These are phyloP conservation scores for Porites divaricata DNA, from an alignment of 92 coral and sea anemone species.

Conservation along the genomic window DNA sequence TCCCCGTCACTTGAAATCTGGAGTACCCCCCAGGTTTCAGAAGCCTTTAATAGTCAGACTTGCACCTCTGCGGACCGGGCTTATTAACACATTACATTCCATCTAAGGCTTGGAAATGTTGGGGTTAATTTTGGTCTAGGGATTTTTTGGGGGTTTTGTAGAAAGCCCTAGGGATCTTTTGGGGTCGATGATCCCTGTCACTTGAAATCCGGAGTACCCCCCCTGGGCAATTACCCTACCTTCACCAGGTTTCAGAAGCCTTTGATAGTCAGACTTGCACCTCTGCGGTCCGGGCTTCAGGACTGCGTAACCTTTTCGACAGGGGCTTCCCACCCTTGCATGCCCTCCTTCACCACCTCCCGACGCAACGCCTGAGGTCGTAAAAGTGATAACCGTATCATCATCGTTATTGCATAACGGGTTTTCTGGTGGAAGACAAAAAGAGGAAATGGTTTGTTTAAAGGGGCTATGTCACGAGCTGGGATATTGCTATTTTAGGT, in stretches of 20 bases:
- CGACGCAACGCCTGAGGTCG: not conserved
- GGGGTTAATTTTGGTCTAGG: no score
- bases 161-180: no score
- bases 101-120: no score
- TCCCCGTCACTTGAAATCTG: no score
- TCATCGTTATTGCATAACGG: not conserved
- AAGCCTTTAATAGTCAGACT: conserved; percentile 31
- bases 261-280: conserved; percentile 18
- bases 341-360: conserved; percentile 17
- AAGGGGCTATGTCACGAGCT: no score
- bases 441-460: not conserved
- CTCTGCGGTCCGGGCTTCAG: conserved; percentile 14
- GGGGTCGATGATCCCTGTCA: no score
- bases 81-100: no score
- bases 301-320: conserved; percentile 26
- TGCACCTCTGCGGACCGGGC: not conserved
- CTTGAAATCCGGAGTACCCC: no score
- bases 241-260: conserved; percentile 26
- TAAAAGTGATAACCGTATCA: not conserved
- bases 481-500: no score
- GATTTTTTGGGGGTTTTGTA: no score
- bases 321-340: conserved; percentile 27
- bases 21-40: no score
- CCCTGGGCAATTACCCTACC: no score
- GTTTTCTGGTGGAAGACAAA: not conserved